Evolutionary conservation across 1,140 invertebrate genomes (phyloP).

Genomic region (Leucophenga varia): DNA sequence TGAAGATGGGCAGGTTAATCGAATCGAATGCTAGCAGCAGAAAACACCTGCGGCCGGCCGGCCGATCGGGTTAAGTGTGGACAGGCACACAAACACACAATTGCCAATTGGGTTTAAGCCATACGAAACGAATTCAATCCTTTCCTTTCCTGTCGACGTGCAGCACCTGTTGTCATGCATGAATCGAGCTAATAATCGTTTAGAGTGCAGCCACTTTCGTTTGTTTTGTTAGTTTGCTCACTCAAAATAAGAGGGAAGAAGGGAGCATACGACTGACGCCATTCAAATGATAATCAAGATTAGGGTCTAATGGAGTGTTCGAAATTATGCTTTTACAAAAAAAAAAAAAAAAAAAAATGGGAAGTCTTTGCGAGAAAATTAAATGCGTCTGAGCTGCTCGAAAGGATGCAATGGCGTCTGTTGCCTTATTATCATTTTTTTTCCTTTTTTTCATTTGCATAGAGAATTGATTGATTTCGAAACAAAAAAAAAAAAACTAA

Average conservation of each 20-base stretch:
- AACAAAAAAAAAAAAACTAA: too few species aligned
- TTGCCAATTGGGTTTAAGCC: conserved; percentile 26
- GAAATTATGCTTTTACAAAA: conserved; percentile 26
- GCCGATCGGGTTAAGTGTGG: conserved; percentile 28
- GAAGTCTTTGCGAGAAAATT: conserved; percentile 16
- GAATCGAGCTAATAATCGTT: not conserved
- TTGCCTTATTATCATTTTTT: not conserved
- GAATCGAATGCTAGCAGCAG: conserved; percentile 29
- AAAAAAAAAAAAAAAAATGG: too few species aligned
- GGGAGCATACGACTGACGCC: too few species aligned
- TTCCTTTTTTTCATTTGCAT: conserved; percentile 4
- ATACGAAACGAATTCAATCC: too few species aligned
- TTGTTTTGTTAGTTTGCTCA: conserved; percentile 8
- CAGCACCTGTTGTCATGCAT: conserved; percentile 44
- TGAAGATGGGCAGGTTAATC: conserved; percentile 32
- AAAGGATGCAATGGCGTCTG: conserved; percentile 21
- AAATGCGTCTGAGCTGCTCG: conserved; percentile 24
- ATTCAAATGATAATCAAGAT: conserved; percentile 11
- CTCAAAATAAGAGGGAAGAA: too few species aligned
- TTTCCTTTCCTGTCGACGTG: conserved; percentile 32
- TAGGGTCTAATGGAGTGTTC: too few species aligned
- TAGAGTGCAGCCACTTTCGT: conserved; percentile 34
- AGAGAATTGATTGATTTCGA: too few species aligned
- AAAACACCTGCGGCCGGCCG: conserved; percentile 35
- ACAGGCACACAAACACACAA: too few species aligned